Base-by-base conservation (phyloP, 2,888 invertebrate species). In the Tetranychus truncatus region DNA sequence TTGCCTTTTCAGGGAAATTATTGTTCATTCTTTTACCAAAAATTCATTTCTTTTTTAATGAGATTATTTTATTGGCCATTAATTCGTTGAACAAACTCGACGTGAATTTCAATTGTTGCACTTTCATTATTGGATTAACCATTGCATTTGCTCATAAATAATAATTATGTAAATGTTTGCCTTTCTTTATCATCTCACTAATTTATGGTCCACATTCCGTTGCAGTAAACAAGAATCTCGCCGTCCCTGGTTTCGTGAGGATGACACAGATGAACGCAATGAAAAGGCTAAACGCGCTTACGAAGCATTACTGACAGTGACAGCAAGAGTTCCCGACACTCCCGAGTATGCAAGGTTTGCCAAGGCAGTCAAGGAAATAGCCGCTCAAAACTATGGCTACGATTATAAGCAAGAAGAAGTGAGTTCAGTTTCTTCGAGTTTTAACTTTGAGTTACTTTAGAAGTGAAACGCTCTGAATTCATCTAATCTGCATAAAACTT, bases 291-390 rank as follows among this genome's bases (percentile, higher is more conserved):
- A 87, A 81, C 87, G 88, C 79, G 95, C 94, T 0, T 95, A 91
- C 83, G 88, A 90, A 77, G 90, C 93, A 0, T 86, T 96, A 76
- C 86, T 95, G 73, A 93, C 92, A 0, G 90, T 96, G 75, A 91
- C 92, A 7, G 90, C 94, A 4, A 87, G 90, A 20, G 80, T 81
- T 8, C 82, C 84, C 1, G 80, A 81, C 74, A 89, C 89, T 79
- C 85, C 87, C 66, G 89, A 91, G 80, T 91, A 91, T 82, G 84
- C 87, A 73, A 87, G 88, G 76, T 91, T 92, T 81, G 89, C 91
- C 73, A 86, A 87, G 78, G 86, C 89, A 82, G 89, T 91, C 80
- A 82, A 82, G 76, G 78, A 79, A 9, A 78, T 80, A 6, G 82
- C 84, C 4, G 74, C 79, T 71, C 75, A 79, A 20, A 79, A 82